Evolutionary conservation across 2,888 invertebrate genomes (phyloP).

Genomic region (Gastrophysa polygoni): DNA sequence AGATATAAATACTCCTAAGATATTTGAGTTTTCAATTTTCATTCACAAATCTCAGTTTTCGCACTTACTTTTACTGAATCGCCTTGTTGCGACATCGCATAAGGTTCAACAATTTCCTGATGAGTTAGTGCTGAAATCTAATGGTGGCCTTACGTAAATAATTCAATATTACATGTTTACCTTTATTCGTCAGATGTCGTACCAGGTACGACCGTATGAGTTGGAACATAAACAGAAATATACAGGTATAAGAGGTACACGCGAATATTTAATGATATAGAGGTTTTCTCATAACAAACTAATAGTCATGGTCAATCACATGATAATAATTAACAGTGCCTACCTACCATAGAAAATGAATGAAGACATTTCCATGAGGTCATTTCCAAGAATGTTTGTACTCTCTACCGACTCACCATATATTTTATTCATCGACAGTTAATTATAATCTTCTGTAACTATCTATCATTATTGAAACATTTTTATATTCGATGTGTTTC

Average conservation of each 20-base stretch:
- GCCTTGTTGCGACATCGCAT: not conserved
- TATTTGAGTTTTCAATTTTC: no score
- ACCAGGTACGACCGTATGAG: not conserved
- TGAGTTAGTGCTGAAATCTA: not conserved
- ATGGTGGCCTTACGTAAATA: not conserved
- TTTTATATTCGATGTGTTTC: conserved; percentile 17
- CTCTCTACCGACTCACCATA: no score
- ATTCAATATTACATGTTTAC: not conserved
- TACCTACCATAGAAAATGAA: not conserved
- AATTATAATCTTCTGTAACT: no score
- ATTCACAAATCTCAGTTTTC: no score
- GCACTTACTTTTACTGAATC: no score
- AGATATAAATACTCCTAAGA: no score
- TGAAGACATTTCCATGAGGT: not conserved
- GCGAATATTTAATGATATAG: not conserved
- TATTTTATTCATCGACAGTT: no score
- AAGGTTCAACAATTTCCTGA: not conserved
- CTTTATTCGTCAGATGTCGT: not conserved
- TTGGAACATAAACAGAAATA: not conserved
- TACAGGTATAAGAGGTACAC: not conserved
- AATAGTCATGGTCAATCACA: not conserved
- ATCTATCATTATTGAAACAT: not conserved
- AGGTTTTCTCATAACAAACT: not conserved
- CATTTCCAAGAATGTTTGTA: no score
- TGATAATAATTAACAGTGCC: not conserved